Evolutionary conservation across 2,888 invertebrate species (phyloP), one percentile per base, ranked within the genome.

Genomic region (Halocaridina rubra): DNA sequence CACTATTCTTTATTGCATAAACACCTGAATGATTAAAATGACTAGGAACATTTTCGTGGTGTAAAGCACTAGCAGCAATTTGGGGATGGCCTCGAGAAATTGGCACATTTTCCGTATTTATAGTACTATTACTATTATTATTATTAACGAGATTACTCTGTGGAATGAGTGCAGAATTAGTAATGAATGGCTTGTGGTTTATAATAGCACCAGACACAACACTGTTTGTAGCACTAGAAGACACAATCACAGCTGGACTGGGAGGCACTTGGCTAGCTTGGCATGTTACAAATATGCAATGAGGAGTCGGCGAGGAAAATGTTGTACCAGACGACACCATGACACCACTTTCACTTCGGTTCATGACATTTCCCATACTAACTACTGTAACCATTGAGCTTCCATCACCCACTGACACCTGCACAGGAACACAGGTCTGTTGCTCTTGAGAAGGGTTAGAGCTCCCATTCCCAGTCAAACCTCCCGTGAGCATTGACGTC

Each of bases 191-290:
- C 78, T 84, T 84, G 82, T 80, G 79, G 80, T 76, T 86, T 69
- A 84, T 76, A 30, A 86, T 84, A 86, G 86, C 82, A 82, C 86
- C 82, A 67, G 86, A 82, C 75, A 86, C 59, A 75, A 86, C 79
- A 86, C 78, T 86, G 76, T 86, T 82, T 80, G 82, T 81, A 82
- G 82, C 75, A 80, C 80, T 86, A 76, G 84, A 84, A 80, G 86
- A 86, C 69, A 80, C 86, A 76, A 86, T 86, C 86, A 86, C 86
- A 86, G 86, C 80, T 74, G 86, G 76, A 86, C 81, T 86, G 53
- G 64, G 79, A 86, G 86, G 86, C 86, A 86, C 81, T 82, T 86
- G 86, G 81, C 82, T 86, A 61, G 86, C 78, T 74, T 86, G 86
- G 64, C 84, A 78, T 53, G 79, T 72, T 69, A 84, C 84, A 64